A percentile compares a stretch with the other conserved stretches of the same genome.
phyloP scores from a whole-genome alignment of 2,797 vertebrate genomes.

The Takifugu ocellatus region DNA sequence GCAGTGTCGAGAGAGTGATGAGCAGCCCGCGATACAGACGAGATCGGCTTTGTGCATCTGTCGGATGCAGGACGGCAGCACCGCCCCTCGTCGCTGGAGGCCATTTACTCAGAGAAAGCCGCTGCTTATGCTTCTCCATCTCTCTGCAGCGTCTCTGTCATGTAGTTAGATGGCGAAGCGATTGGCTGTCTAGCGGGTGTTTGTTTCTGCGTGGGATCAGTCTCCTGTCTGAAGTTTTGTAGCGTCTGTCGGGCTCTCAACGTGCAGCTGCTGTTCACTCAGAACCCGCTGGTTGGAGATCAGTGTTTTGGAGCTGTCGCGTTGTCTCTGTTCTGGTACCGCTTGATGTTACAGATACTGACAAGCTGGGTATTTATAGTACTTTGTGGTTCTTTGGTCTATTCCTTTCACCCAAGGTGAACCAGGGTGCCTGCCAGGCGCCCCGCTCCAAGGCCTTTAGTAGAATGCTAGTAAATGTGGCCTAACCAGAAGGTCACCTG shows the following conservation, averaged over 20 bases:
- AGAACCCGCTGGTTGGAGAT: slow-evolving; percentile 42
- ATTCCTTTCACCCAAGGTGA: slow-evolving; percentile 59
- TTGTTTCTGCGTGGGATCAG: slow-evolving; percentile 52
- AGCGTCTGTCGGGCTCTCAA: slow-evolving; percentile 42
- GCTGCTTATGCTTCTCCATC: slow-evolving; percentile 45
- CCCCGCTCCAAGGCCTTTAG: slow-evolving; percentile 37
- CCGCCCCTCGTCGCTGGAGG: slow-evolving; percentile 64
- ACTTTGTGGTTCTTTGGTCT: slow-evolving; percentile 55
- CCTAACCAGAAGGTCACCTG: slow-evolving; percentile 43
- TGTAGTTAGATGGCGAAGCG: slow-evolving; percentile 45
- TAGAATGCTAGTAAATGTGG: slow-evolving; percentile 41
- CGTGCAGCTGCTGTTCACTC: slow-evolving; percentile 54
- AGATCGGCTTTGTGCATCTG: slow-evolving; percentile 55
- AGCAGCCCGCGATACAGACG: slow-evolving; percentile 50
- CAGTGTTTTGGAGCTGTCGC: slow-evolving; percentile 44
- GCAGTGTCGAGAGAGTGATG: slow-evolving; percentile 53
- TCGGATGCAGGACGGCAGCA: slow-evolving; percentile 56
- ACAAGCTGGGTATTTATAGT: slow-evolving; percentile 67
- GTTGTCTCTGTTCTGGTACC: slow-evolving; percentile 45
- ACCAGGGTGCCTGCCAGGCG: slow-evolving; percentile 31
- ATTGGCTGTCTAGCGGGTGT: slow-evolving; percentile 56
- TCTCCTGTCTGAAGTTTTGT: slow-evolving; percentile 59
- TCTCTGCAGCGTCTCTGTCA: slow-evolving; percentile 55
- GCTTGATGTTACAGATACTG: slow-evolving; percentile 62
- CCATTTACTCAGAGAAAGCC: slow-evolving; percentile 57